Percentiles rank a stretch among this genome's conserved stretches.
Evolutionary conservation across 1,140 invertebrate genomes (phyloP).

Genomic region (Ganaspis sp.): DNA sequence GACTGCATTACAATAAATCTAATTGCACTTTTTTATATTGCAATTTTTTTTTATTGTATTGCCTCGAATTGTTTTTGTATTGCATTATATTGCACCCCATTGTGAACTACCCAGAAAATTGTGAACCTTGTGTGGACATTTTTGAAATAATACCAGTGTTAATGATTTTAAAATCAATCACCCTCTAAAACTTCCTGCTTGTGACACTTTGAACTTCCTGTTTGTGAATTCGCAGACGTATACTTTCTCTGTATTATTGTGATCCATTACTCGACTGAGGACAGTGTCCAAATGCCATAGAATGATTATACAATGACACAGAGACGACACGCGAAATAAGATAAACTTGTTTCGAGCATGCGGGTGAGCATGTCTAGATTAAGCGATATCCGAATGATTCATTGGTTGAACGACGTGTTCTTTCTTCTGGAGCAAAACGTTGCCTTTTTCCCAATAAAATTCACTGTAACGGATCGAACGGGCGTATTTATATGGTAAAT

Average conservation of each 20-base stretch:
- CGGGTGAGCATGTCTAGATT: slow-evolving; percentile 65
- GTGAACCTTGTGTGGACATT: too few relatives aligned
- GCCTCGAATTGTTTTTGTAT: too few relatives aligned
- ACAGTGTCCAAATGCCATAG: slow-evolving; percentile 23
- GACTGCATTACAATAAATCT: too few relatives aligned
- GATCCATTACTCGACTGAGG: background rate
- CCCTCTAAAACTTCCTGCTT: too few relatives aligned
- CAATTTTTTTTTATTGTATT: too few relatives aligned
- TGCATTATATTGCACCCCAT: too few relatives aligned
- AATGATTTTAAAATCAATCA: too few relatives aligned
- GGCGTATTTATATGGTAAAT: background rate
- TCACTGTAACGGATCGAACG: background rate
- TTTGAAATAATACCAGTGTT: too few relatives aligned
- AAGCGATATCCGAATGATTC: slow-evolving; percentile 62
- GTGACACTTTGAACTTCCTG: too few relatives aligned
- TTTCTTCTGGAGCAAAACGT: slow-evolving; percentile 46
- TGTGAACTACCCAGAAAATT: too few relatives aligned
- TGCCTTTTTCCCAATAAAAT: slow-evolving; percentile 50
- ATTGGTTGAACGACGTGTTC: slow-evolving; percentile 51
- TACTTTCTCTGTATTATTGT: slow-evolving; percentile 1
- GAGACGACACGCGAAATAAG: slow-evolving; percentile 65
- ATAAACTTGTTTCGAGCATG: slow-evolving; percentile 66
- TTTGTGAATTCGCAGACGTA: background rate
- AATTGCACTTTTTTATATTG: too few relatives aligned
- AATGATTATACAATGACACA: slow-evolving; percentile 60